Evolutionary conservation across 64 coral and sea anemone genomes (phyloP).

Genomic region (Montipora efflorescens): DNA sequence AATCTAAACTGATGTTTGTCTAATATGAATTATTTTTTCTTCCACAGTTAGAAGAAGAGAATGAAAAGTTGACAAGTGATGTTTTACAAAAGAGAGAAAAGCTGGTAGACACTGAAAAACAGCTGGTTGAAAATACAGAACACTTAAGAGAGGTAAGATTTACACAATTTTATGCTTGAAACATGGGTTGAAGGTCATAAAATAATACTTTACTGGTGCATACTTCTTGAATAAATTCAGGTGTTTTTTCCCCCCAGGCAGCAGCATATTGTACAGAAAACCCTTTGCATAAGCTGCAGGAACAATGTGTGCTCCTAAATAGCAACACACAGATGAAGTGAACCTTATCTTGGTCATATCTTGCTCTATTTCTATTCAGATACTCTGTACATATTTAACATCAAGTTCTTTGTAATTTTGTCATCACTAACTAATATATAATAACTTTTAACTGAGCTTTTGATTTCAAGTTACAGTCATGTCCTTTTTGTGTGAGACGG

Average conservation of each 20-base stretch:
- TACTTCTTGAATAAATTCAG: neutral
- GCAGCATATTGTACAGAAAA: conserved; percentile 53
- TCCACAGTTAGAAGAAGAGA: conserved; percentile 83
- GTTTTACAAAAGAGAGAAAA: conserved; percentile 78
- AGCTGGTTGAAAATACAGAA: conserved; percentile 21
- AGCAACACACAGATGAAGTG: neutral
- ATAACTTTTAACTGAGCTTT: no score
- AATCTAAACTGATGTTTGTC: no score
- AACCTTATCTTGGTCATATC: neutral
- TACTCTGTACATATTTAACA: conserved; percentile 33
- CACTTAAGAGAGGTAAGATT: conserved; percentile 42
- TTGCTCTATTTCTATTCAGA: neutral
- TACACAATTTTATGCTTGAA: neutral
- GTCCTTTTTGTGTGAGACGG: no score
- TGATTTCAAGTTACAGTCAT: no score
- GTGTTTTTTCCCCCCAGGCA: conserved; percentile 11
- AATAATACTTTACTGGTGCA: no score
- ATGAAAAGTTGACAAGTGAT: conserved; percentile 71
- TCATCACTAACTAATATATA: no score
- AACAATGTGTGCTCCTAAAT: conserved; percentile 18
- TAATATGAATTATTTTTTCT: neutral
- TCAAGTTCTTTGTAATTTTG: no score
- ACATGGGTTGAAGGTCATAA: neutral
- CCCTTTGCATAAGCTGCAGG: conserved; percentile 12
- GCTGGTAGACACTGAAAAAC: conserved; percentile 63